Conservation (phyloP, 2,888 invertebrate species). For the Orthosia cruda region DNA sequence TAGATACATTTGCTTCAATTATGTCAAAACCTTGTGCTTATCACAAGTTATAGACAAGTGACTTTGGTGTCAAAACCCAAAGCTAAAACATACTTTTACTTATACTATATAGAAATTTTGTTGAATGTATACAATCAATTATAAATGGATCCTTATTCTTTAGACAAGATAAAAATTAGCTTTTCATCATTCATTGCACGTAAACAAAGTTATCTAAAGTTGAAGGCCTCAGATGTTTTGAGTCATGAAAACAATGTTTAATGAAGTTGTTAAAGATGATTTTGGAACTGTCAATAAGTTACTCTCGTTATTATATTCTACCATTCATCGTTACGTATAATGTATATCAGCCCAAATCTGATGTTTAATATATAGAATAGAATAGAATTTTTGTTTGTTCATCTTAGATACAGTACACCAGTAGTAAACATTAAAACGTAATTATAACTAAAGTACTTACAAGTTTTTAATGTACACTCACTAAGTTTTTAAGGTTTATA, state of each 20-base stretch:
- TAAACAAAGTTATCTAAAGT: conserved; percentile 29
- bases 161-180: conserved; percentile 40
- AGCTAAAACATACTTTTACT: not conserved
- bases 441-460: too few species aligned
- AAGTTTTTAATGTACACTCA: too few species aligned
- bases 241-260: conserved; percentile 23
- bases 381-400: too few species aligned
- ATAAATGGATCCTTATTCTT: conserved; percentile 19
- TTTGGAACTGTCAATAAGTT: conserved; percentile 3
- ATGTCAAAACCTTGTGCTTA: conserved; percentile 4
- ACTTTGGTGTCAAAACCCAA: conserved; percentile 10
- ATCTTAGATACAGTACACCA: too few species aligned
- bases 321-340: not conserved
- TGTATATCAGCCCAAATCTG: too few species aligned
- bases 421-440: too few species aligned
- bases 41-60: not conserved
- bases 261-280: conserved; percentile 7
- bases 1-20: conserved; percentile 34
- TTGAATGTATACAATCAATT: conserved; percentile 23
- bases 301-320: not conserved
- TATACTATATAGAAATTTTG: not conserved
- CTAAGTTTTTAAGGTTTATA: too few species aligned
- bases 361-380: not conserved
- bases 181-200: conserved; percentile 48
- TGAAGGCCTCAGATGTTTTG: conserved; percentile 54